Evolutionary conservation across 2,888 invertebrate species (phyloP).

Genomic region (Myathropa florea): DNA sequence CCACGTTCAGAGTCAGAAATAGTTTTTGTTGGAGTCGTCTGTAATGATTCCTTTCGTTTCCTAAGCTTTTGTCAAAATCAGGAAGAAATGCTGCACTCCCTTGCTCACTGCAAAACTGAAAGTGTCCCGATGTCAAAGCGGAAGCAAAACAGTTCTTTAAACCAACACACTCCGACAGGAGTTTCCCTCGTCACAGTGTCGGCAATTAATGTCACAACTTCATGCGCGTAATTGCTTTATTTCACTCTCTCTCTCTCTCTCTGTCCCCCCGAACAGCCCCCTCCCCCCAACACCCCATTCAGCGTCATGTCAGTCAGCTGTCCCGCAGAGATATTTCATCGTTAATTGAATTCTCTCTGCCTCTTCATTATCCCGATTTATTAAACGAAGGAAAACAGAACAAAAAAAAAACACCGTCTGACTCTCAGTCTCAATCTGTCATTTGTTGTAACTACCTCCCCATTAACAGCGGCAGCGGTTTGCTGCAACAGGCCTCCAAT

Average conservation of each 20-base stretch:
- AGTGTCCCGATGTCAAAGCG: background rate
- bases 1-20: too few species aligned
- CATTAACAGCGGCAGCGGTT: constrained; percentile 8
- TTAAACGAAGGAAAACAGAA: constrained; percentile 2
- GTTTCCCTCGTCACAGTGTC: background rate
- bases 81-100: too few species aligned
- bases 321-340: background rate
- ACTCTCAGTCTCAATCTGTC: background rate
- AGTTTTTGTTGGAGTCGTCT: too few species aligned
- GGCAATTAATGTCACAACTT: background rate
- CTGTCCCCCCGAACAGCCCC: background rate
- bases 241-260: background rate
- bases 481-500: constrained; percentile 12
- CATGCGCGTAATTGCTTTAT: background rate
- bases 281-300: background rate
- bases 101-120: background rate
- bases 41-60: too few species aligned
- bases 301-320: constrained; percentile 2
- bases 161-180: background rate
- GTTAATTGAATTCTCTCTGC: constrained; percentile 13
- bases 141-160: too few species aligned
- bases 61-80: too few species aligned
- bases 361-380: constrained; percentile 21
- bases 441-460: background rate
- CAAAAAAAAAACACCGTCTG: background rate